phyloP scores from a whole-genome alignment of 92 coral and sea anemone genomes.

The Diadumene lineata region DNA sequence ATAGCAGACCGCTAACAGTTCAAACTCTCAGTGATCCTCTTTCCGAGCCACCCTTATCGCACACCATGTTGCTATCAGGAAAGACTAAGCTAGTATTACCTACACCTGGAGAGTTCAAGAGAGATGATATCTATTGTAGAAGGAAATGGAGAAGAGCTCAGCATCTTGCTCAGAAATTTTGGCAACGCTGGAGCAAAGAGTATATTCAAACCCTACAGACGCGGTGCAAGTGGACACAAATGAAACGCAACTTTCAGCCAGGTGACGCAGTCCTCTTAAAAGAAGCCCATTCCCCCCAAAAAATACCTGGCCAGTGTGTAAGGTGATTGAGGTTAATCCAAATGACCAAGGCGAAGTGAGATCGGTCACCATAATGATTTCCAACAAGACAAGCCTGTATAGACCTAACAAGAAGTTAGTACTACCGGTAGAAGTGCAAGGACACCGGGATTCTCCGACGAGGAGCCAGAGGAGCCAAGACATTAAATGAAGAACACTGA shows the following conservation, averaged over 20 bases:
- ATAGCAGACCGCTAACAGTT: slow-evolving; percentile 37
- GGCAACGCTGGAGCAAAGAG: slow-evolving; percentile 15
- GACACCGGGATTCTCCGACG: no score
- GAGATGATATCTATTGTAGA: slow-evolving; percentile 14
- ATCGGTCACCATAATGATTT: no score
- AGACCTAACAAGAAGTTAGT: no score
- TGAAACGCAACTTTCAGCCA: not conserved
- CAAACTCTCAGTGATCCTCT: slow-evolving; percentile 24
- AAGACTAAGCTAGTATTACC: slow-evolving; percentile 46
- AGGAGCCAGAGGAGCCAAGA: no score
- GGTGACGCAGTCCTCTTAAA: no score
- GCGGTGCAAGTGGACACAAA: not conserved
- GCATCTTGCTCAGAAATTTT: slow-evolving; percentile 5
- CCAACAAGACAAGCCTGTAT: no score
- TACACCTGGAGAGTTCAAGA: slow-evolving; percentile 48
- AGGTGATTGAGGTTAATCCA: no score
- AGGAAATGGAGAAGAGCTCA: slow-evolving; percentile 25
- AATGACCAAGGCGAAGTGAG: no score
- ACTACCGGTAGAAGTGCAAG: no score
- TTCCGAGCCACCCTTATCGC: slow-evolving; percentile 34
- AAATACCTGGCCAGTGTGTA: no score
- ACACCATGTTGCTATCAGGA: slow-evolving; percentile 42
- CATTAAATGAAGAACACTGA: no score
- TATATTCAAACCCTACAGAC: not conserved
- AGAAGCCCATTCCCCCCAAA: no score